Conservation (phyloP, 2,113 vertebrate species). For the Vombatus ursinus region DNA sequence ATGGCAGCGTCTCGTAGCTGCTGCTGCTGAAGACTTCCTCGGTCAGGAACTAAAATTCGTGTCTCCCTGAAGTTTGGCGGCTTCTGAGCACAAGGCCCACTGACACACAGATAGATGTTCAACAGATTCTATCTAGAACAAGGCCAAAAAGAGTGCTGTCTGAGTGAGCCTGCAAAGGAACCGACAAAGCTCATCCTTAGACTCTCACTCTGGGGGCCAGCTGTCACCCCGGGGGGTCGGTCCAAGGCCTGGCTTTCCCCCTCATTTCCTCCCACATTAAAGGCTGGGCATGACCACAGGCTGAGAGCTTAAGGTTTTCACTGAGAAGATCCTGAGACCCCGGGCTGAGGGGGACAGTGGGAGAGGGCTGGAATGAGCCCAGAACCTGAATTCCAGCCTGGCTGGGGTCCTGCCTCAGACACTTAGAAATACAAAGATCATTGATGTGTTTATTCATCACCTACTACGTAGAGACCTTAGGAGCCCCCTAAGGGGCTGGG, state of each 20-base stretch:
- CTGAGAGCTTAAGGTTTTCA: neutral
- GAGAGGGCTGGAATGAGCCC: neutral
- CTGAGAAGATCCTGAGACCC: too few species aligned
- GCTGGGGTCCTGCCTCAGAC: neutral
- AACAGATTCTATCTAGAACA: neutral
- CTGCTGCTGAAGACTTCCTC: neutral
- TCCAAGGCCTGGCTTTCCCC: neutral
- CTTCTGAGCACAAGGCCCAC: neutral
- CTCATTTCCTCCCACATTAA: accelerated
- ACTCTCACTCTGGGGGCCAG: neutral
- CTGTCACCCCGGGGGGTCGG: neutral
- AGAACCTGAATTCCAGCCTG: neutral
- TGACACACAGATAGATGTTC: too few species aligned
- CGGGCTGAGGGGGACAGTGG: too few species aligned
- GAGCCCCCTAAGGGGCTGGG: neutral
- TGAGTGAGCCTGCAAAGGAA: neutral
- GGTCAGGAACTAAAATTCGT: too few species aligned
- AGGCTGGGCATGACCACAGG: neutral
- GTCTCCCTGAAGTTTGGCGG: neutral
- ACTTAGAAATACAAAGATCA: neutral
- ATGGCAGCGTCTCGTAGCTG: neutral
- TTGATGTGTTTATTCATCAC: neutral
- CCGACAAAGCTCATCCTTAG: neutral
- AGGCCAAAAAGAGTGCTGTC: neutral
- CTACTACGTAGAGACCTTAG: neutral